Percentiles rank a stretch among this genome's conserved stretches.
Evolutionary conservation across 2,888 invertebrate species (phyloP).

Genomic region (Mamestra brassicae): DNA sequence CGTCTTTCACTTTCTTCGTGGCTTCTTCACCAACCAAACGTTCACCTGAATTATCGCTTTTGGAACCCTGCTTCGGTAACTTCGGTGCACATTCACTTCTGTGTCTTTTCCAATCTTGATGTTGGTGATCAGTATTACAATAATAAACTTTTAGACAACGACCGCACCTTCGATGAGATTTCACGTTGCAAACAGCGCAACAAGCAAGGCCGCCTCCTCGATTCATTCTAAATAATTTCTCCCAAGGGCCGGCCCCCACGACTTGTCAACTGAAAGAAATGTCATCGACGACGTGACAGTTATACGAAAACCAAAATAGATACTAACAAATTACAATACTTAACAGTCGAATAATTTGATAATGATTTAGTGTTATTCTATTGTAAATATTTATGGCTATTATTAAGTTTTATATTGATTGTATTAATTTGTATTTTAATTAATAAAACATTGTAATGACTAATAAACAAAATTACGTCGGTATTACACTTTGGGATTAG

Average conservation of each 20-base stretch:
- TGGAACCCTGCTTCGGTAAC: slow-evolving; percentile 80
- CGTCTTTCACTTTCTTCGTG: slow-evolving; percentile 74
- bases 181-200: slow-evolving; percentile 92
- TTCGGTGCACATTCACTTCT: slow-evolving; percentile 91
- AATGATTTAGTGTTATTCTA: neutral
- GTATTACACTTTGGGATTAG: slow-evolving; percentile 11
- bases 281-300: slow-evolving; percentile 71
- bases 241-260: slow-evolving; percentile 78
- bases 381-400: neutral
- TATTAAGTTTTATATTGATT: neutral
- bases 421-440: neutral
- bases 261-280: slow-evolving; percentile 75
- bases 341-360: neutral
- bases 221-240: slow-evolving; percentile 87
- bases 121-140: slow-evolving; percentile 95
- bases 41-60: slow-evolving; percentile 77
- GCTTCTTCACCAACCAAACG: slow-evolving; percentile 73
- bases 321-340: neutral
- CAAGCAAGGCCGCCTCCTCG: slow-evolving; percentile 84
- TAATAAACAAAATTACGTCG: neutral
- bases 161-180: slow-evolving; percentile 93
- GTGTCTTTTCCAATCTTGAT: slow-evolving; percentile 95
- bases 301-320: slow-evolving; percentile 36
- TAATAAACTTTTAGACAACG: slow-evolving; percentile 94
- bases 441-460: neutral